A percentile compares a stretch with the other conserved stretches of the same genome.
Conservation (phyloP, 2,888 invertebrate genomes). For the Thecocarcelia acutangulata region DNA sequence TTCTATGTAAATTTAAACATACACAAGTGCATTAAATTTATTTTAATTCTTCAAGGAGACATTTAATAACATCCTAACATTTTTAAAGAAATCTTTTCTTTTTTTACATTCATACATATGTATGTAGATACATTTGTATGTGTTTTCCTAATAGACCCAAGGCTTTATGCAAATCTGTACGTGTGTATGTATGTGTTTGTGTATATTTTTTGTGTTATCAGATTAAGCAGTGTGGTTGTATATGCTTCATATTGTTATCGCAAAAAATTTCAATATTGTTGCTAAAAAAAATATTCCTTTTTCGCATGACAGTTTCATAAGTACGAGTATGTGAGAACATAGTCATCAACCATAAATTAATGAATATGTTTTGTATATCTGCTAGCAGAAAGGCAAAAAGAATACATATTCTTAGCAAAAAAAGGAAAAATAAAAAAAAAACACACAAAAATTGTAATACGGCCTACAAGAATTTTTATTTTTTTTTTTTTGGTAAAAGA, state of each 20-base stretch:
- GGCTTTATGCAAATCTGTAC: too few species aligned
- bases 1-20: too few species aligned
- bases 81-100: background rate
- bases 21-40: background rate
- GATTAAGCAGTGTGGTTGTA: background rate
- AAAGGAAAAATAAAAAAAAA: constrained; percentile 3
- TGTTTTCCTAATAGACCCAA: too few species aligned
- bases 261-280: constrained; percentile 1
- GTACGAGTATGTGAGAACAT: background rate
- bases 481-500: background rate
- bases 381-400: background rate
- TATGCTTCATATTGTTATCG: constrained; percentile 1
- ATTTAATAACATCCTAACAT: background rate
- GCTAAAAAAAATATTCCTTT: background rate
- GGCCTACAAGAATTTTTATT: constrained; percentile 15
- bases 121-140: background rate
- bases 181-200: too few species aligned
- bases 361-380: constrained; percentile 19
- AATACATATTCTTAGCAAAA: constrained; percentile 7
- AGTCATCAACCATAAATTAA: constrained; percentile 2
- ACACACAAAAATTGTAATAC: constrained; percentile 17
- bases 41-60: background rate
- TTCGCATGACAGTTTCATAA: constrained; percentile 20
- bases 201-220: background rate
- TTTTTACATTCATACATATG: background rate